Conservation (phyloP, 2,797 vertebrate species). For the Diceros bicornis region DNA sequence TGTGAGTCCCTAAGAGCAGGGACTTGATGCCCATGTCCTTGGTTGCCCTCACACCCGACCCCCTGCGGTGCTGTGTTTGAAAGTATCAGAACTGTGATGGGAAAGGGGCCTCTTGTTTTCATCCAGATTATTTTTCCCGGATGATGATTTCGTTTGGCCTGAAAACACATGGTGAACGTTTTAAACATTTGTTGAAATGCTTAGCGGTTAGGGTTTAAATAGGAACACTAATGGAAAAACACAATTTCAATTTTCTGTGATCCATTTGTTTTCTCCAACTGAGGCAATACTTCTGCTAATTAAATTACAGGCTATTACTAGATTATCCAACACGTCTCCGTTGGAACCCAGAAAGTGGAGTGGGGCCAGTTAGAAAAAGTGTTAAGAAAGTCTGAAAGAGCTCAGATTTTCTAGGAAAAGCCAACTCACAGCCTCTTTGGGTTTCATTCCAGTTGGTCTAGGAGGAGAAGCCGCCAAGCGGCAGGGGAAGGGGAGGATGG, state of each 20-base stretch:
- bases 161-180: background rate
- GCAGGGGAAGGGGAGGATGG: background rate
- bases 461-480: background rate
- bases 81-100: background rate
- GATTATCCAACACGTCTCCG: background rate
- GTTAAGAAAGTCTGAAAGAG: background rate
- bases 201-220: slow-evolving; percentile 60
- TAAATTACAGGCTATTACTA: slow-evolving; percentile 47
- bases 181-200: slow-evolving; percentile 60
- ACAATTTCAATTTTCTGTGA: slow-evolving; percentile 42
- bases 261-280: slow-evolving; percentile 65
- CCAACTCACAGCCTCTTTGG: accelerated
- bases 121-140: background rate
- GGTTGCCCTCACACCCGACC: background rate
- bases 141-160: slow-evolving; percentile 35
- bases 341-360: slow-evolving; percentile 3
- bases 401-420: background rate
- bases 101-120: background rate
- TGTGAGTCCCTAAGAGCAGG: background rate
- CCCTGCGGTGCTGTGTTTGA: background rate
- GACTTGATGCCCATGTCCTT: background rate
- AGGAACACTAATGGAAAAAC: slow-evolving; percentile 58
- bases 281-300: slow-evolving; percentile 42
- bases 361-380: background rate
- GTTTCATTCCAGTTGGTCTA: background rate